Conservation (phyloP, 2,888 invertebrate genomes). For the Arrhopalites spinosus region DNA sequence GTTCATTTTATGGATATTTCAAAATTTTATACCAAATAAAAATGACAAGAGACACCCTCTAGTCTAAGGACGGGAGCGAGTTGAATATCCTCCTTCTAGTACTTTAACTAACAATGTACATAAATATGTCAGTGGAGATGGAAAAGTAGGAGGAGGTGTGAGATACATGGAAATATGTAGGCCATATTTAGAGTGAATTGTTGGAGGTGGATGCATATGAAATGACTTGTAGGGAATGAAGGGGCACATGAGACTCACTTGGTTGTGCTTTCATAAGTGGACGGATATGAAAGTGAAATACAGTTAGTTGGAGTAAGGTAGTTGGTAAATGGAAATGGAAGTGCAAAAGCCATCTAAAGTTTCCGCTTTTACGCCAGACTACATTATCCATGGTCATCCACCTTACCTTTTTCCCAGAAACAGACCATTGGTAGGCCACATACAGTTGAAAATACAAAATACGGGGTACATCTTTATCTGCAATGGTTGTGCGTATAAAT, state of each 20-base stretch:
- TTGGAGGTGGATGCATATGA: too few relatives aligned
- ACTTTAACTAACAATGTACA: too few relatives aligned
- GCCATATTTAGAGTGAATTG: too few relatives aligned
- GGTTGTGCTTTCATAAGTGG: neutral
- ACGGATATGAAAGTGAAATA: slow-evolving; percentile 21
- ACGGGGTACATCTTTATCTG: neutral
- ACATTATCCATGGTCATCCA: neutral
- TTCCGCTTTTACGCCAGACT: slow-evolving; percentile 20
- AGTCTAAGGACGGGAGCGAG: too few relatives aligned
- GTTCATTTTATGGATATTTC: too few relatives aligned
- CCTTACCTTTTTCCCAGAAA: neutral
- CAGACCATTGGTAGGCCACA: neutral
- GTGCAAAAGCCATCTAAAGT: slow-evolving; percentile 34
- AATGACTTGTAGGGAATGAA: too few relatives aligned
- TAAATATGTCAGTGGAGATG: too few relatives aligned
- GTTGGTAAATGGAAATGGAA: slow-evolving; percentile 28
- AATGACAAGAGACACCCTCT: too few relatives aligned
- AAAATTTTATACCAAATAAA: too few relatives aligned
- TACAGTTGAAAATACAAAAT: neutral
- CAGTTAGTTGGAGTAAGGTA: slow-evolving; percentile 17
- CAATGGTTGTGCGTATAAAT: neutral
- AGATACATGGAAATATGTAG: neutral
- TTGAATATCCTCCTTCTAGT: too few relatives aligned
- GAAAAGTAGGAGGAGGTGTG: too few relatives aligned
- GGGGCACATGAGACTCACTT: too few relatives aligned